Evolutionary conservation across 2,888 invertebrate species (phyloP).

Genomic region (Agrotis segetum): DNA sequence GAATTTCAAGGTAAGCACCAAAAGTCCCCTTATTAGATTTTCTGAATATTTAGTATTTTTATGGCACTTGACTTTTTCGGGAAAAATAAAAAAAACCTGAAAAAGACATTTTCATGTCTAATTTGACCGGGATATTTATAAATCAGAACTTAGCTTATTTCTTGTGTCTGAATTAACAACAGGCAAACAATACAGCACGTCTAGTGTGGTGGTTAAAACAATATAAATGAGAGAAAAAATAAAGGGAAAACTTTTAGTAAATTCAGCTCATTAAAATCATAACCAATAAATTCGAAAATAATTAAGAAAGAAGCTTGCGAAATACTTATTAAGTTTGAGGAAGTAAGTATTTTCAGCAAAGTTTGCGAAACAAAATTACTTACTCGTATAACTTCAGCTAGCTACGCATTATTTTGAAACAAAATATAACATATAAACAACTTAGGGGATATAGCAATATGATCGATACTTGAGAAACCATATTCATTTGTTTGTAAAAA

Average conservation of each 20-base stretch:
- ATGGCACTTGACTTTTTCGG: too few relatives aligned
- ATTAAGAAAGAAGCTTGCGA: neutral
- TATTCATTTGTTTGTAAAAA: slow-evolving; percentile 17
- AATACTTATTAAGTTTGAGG: neutral
- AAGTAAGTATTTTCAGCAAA: slow-evolving; percentile 24
- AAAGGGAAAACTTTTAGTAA: neutral
- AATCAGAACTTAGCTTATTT: too few relatives aligned
- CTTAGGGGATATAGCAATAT: neutral
- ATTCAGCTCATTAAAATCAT: neutral
- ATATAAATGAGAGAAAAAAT: too few relatives aligned
- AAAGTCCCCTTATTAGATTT: too few relatives aligned
- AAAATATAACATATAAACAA: neutral
- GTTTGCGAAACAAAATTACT: slow-evolving; percentile 11
- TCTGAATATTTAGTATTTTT: too few relatives aligned
- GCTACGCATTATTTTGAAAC: neutral
- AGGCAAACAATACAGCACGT: too few relatives aligned
- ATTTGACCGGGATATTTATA: too few relatives aligned
- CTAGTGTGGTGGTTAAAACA: too few relatives aligned
- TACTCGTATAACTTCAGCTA: slow-evolving; percentile 7
- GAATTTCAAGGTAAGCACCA: too few relatives aligned
- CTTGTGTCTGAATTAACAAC: too few relatives aligned
- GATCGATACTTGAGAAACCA: slow-evolving; percentile 28
- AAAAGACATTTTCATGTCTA: too few relatives aligned
- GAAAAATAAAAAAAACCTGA: too few relatives aligned
- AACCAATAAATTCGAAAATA: neutral